phyloP scores from a whole-genome alignment of 2,797 vertebrate species.

The Eutrigla gurnardus region DNA sequence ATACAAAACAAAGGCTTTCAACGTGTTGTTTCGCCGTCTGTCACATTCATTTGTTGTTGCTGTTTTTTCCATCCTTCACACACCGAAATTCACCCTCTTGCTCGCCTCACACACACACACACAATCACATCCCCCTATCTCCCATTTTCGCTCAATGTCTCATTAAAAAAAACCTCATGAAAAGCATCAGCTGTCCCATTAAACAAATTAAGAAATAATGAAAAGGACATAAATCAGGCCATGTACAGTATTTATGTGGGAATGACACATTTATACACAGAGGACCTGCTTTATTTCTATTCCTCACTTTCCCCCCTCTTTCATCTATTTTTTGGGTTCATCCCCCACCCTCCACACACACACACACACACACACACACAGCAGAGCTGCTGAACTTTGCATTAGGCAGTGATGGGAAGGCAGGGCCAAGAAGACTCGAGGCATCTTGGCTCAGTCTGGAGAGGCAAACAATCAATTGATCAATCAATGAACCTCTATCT shows the following conservation, averaged over 20 bases:
- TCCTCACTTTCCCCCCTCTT: not conserved
- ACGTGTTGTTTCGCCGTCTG: slow-evolving; percentile 8
- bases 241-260: not conserved
- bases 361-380: slow-evolving; percentile 17
- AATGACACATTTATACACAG: not conserved
- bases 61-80: slow-evolving; percentile 1
- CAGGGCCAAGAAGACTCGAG: slow-evolving; percentile 62
- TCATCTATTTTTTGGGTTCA: not conserved
- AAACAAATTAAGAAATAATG: not conserved
- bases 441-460: slow-evolving; percentile 67
- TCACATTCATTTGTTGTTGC: slow-evolving; percentile 19
- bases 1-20: not conserved
- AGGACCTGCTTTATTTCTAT: not conserved
- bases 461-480: slow-evolving; percentile 72
- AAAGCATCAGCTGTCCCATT: not conserved
- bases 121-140: not conserved
- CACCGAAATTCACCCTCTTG: not conserved
- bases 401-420: slow-evolving; percentile 63
- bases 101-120: not conserved
- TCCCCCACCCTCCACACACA: slow-evolving; percentile 9
- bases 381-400: slow-evolving; percentile 74
- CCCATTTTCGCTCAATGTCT: not conserved
- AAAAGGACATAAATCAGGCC: not conserved
- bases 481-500: slow-evolving; percentile 76
- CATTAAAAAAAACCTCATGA: not conserved